Conservation (phyloP, 1,140 invertebrate species). For the Antheraea mylitta region DNA sequence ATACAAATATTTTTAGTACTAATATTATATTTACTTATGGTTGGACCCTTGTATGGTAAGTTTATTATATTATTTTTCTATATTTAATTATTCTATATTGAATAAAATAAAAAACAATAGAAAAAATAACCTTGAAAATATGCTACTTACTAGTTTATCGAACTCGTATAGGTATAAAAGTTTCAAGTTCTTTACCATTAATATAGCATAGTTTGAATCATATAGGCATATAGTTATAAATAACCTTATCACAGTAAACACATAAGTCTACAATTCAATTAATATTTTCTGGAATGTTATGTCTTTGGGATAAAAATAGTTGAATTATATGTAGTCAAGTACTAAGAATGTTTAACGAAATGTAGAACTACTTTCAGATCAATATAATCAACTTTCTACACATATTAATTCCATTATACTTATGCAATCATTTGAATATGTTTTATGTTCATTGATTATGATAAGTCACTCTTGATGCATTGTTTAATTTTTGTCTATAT, state of each 20-base stretch:
- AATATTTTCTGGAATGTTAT: background rate
- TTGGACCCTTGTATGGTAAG: constrained; percentile 78
- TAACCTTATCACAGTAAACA: background rate
- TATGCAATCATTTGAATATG: too few species aligned
- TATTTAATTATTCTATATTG: background rate
- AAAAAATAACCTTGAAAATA: background rate
- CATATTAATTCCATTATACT: too few species aligned
- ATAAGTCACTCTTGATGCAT: too few species aligned
- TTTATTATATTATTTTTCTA: constrained; percentile 16
- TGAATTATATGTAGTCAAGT: background rate
- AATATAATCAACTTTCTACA: too few species aligned
- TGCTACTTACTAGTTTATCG: background rate
- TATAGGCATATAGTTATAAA: background rate
- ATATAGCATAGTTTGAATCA: background rate
- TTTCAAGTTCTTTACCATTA: background rate
- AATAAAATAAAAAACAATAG: background rate
- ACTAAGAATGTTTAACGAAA: too few species aligned
- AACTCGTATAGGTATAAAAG: background rate
- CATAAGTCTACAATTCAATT: background rate
- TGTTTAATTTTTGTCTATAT: too few species aligned
- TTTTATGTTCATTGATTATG: too few species aligned
- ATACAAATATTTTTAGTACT: constrained; percentile 69
- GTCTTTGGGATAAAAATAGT: background rate
- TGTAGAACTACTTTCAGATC: too few species aligned
- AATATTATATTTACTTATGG: constrained; percentile 71